Conservation (phyloP, 2,888 invertebrate species). For the Amphimallon solstitiale region DNA sequence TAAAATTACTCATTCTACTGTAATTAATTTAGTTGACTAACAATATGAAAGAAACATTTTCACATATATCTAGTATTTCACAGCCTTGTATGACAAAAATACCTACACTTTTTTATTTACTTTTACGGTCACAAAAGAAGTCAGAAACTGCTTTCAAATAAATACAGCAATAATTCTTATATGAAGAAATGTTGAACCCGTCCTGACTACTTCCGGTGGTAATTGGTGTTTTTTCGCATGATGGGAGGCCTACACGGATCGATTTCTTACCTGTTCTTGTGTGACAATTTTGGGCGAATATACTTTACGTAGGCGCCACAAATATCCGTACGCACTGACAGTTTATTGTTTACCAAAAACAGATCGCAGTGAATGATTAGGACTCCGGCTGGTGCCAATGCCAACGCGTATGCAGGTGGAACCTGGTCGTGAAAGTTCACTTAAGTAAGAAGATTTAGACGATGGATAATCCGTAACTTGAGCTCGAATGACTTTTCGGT, state of each 20-base stretch:
- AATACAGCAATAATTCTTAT: constrained; percentile 12
- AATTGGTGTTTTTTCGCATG: constrained; percentile 24
- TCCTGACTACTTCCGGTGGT: constrained; percentile 29
- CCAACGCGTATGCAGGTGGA: constrained; percentile 22
- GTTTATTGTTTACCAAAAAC: constrained; percentile 40
- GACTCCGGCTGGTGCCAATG: constrained; percentile 24
- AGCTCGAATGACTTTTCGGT: too few relatives aligned
- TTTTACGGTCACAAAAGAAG: too few relatives aligned
- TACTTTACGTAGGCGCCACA: constrained; percentile 39
- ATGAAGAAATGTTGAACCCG: constrained; percentile 2
- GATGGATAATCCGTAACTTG: too few relatives aligned
- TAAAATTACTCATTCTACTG: too few relatives aligned
- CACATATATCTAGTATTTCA: too few relatives aligned
- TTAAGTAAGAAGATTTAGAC: not conserved
- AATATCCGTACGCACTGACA: constrained; percentile 46
- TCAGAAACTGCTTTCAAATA: too few relatives aligned
- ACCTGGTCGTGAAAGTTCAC: constrained; percentile 19
- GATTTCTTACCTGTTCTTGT: constrained; percentile 16
- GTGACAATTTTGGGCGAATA: constrained; percentile 23
- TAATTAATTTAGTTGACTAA: too few relatives aligned
- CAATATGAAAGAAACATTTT: too few relatives aligned
- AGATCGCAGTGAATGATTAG: constrained; percentile 22
- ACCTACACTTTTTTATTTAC: too few relatives aligned
- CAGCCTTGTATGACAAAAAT: too few relatives aligned
- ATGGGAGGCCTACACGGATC: constrained; percentile 17